Evolutionary conservation across 2,888 invertebrate genomes (phyloP).

Genomic region (Lamellibrachia satsuma): DNA sequence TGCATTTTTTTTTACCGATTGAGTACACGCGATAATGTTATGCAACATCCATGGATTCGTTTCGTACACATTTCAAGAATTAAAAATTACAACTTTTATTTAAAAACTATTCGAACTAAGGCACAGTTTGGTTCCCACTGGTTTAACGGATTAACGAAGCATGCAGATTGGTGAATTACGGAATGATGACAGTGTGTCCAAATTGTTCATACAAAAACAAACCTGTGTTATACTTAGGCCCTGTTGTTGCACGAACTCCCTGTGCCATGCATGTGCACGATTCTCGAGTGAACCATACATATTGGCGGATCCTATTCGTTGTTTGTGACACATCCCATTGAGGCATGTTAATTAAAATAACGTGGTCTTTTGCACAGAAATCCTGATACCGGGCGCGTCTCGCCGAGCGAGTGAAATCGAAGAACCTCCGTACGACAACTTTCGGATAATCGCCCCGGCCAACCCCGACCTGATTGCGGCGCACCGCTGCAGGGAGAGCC

Average conservation of each 20-base stretch:
- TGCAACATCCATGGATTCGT: background rate
- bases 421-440: background rate
- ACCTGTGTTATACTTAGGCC: too few relatives aligned
- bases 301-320: too few relatives aligned
- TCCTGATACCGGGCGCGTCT: background rate
- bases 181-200: too few relatives aligned
- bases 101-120: too few relatives aligned
- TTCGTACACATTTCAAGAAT: background rate
- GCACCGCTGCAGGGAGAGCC: background rate
- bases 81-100: too few relatives aligned
- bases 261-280: too few relatives aligned
- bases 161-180: too few relatives aligned
- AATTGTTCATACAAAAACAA: too few relatives aligned
- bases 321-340: background rate
- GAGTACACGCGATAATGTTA: background rate
- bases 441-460: background rate
- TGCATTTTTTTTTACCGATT: background rate
- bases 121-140: too few relatives aligned
- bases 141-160: too few relatives aligned
- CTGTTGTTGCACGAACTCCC: too few relatives aligned
- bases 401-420: background rate
- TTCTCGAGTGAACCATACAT: too few relatives aligned
- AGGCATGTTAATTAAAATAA: background rate
- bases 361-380: background rate
- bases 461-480: background rate